Evolutionary conservation across 2,888 invertebrate genomes (phyloP).

Genomic region (Mantis religiosa): DNA sequence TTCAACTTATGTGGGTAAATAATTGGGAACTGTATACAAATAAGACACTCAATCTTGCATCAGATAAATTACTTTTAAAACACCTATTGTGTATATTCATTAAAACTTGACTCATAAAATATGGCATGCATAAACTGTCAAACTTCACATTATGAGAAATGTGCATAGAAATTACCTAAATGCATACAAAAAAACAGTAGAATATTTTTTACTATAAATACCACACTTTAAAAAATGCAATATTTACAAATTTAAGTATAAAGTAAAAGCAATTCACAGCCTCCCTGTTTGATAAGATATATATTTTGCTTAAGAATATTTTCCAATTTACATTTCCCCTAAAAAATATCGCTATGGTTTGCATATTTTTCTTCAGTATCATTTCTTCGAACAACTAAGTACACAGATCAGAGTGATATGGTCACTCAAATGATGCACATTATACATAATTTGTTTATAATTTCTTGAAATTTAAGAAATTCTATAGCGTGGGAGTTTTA

Average conservation of each 20-base stretch:
- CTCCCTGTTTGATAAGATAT: no score
- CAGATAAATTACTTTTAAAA: no score
- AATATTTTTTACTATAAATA: neutral
- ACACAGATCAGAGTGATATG: neutral
- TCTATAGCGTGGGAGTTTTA: no score
- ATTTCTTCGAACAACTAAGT: neutral
- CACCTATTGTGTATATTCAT: no score
- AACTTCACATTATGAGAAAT: neutral
- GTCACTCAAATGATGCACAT: no score
- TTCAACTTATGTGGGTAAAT: no score
- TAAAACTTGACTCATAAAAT: neutral
- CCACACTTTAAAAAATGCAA: neutral
- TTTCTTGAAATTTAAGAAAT: no score
- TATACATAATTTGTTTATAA: no score
- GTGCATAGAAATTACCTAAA: neutral
- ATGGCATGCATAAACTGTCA: neutral
- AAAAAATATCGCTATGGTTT: neutral
- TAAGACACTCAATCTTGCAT: no score
- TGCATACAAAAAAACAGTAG: neutral
- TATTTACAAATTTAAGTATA: neutral
- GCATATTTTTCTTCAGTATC: neutral
- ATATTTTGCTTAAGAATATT: neutral
- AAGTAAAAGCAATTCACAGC: neutral
- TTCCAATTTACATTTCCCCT: neutral
- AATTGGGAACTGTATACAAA: no score